Evolutionary conservation across 2,797 vertebrate genomes (phyloP).

Genomic region (Scolopax rusticola): DNA sequence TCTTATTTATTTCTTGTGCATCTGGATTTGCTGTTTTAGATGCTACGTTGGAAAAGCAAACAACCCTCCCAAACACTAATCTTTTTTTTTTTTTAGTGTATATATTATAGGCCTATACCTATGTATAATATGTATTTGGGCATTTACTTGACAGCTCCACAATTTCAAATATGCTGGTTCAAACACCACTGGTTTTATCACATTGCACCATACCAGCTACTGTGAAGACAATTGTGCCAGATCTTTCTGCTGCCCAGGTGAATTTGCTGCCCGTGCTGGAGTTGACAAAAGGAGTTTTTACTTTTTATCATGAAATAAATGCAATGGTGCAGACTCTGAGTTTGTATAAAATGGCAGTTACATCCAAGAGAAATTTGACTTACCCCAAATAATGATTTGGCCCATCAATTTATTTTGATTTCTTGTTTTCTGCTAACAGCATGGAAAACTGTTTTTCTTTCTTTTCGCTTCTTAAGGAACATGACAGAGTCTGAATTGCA

Average conservation of each 20-base stretch:
- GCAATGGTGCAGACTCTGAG: neutral
- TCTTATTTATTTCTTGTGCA: neutral
- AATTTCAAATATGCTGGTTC: neutral
- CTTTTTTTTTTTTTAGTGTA: neutral
- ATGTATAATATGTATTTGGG: neutral
- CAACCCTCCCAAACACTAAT: neutral
- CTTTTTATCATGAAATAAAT: neutral
- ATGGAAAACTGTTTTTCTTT: neutral
- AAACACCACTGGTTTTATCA: neutral
- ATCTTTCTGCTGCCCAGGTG: neutral
- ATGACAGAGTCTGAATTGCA: neutral
- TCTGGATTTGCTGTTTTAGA: neutral
- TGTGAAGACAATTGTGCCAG: neutral
- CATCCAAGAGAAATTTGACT: neutral
- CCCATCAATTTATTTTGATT: neutral
- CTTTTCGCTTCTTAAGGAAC: slow-evolving; percentile 2
- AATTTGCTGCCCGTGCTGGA: neutral
- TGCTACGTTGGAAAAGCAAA: neutral
- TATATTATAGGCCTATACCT: neutral
- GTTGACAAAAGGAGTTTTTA: neutral
- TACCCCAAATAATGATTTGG: neutral
- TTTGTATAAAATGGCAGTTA: neutral
- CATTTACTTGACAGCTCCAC: neutral
- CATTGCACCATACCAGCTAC: neutral
- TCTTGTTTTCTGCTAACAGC: neutral